Percentiles rank a stretch among this genome's conserved stretches.
These are phyloP conservation scores for Brienomyrus brachyistius DNA, from an alignment of 2,113 vertebrate genomes.

Conservation along the genomic window DNA sequence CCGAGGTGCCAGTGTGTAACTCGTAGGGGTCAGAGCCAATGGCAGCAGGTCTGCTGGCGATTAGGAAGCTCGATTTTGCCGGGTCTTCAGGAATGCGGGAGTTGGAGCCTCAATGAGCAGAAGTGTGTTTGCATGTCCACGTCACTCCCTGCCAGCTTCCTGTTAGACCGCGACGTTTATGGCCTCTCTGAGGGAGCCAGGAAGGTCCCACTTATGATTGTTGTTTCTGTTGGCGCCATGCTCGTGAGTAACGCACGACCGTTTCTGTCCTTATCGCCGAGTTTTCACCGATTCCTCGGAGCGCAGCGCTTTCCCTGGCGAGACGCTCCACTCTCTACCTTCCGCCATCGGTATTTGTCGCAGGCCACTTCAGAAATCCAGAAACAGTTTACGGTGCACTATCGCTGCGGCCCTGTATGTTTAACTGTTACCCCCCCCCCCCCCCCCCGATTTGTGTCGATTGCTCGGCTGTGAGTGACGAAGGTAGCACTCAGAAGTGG, in stretches of 20 bases:
- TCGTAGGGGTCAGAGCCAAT: not conserved
- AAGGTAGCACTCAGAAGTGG: slow-evolving; percentile 76
- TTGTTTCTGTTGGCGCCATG: not conserved
- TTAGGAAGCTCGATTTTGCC: not conserved
- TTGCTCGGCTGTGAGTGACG: slow-evolving; percentile 94
- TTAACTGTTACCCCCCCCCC: slow-evolving; percentile 98
- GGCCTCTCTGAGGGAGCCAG: not conserved
- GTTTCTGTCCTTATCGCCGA: slow-evolving; percentile 67
- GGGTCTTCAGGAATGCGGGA: not conserved
- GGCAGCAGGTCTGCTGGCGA: not conserved
- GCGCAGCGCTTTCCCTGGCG: slow-evolving; percentile 68
- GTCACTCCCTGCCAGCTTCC: not conserved
- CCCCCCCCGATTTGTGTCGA: slow-evolving; percentile 99
- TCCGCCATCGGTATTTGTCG: slow-evolving; percentile 64
- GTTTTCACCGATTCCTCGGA: slow-evolving; percentile 71
- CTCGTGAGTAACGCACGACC: slow-evolving; percentile 11
- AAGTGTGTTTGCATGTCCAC: not conserved
- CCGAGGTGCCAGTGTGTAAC: not conserved
- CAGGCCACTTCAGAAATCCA: slow-evolving; percentile 96
- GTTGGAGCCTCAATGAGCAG: not conserved
- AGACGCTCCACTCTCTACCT: slow-evolving; percentile 75
- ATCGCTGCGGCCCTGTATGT: slow-evolving; percentile 98
- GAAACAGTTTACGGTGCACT: slow-evolving; percentile 99
- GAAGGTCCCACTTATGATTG: not conserved
- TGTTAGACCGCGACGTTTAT: not conserved